These are phyloP conservation scores for Eupithecia insigniata DNA, from an alignment of 2,888 invertebrate genomes.

Conservation along the genomic window DNA sequence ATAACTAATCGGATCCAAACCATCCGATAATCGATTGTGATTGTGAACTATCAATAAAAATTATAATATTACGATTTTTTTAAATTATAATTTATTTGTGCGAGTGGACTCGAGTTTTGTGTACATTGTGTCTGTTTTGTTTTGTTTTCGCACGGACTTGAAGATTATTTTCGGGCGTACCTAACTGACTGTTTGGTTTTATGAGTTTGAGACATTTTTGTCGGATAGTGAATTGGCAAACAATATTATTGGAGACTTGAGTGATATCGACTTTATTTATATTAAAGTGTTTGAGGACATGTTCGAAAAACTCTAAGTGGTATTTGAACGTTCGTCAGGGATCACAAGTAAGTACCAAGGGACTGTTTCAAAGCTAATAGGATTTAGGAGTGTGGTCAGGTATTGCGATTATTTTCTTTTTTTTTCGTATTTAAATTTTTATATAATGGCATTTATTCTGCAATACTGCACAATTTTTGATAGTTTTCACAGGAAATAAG, in stretches of 20 bases:
- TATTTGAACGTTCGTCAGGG: constrained; percentile 48
- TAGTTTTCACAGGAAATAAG: neutral
- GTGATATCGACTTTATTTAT: constrained; percentile 64
- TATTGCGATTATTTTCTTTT: neutral
- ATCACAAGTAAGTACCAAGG: constrained; percentile 63
- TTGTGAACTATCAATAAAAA: constrained; percentile 69
- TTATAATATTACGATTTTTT: constrained; percentile 50
- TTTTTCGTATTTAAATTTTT: neutral
- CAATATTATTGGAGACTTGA: constrained; percentile 53
- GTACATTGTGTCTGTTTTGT: constrained; percentile 71
- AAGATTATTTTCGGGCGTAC: constrained; percentile 53
- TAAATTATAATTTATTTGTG: constrained; percentile 52
- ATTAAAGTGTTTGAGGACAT: constrained; percentile 57
- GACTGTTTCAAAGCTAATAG: constrained; percentile 14
- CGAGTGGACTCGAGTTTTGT: constrained; percentile 63
- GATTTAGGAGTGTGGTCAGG: constrained; percentile 19
- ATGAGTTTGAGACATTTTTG: constrained; percentile 54
- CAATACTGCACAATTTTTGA: neutral
- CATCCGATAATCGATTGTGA: constrained; percentile 79
- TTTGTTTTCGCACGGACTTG: constrained; percentile 71
- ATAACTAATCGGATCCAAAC: constrained; percentile 73
- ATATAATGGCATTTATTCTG: constrained; percentile 18
- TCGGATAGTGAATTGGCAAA: constrained; percentile 62
- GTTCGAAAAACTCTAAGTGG: constrained; percentile 55
- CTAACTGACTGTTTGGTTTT: constrained; percentile 69